A percentile compares a stretch with the other conserved stretches of the same genome.
These are phyloP conservation scores for Lepidocyrtoides sp. DNA, from an alignment of 2,888 invertebrate genomes.

Conservation along the genomic window DNA sequence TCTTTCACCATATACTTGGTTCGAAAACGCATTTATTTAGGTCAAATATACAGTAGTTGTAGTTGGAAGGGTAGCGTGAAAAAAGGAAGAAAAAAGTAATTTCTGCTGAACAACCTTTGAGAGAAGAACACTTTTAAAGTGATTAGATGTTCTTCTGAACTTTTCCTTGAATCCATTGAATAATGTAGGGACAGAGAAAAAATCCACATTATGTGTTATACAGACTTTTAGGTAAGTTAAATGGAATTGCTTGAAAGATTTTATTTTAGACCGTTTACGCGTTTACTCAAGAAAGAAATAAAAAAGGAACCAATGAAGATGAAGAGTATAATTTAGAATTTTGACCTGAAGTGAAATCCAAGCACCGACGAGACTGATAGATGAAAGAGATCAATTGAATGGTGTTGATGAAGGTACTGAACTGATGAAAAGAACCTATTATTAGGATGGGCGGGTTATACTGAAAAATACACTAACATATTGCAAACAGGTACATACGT, in stretches of 20 bases:
- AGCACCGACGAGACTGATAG: conserved; percentile 14
- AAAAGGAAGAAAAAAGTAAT: conserved; percentile 62
- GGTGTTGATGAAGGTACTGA: conserved; percentile 69
- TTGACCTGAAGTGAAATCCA: conserved; percentile 71
- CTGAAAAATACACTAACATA: background rate
- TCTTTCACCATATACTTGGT: background rate
- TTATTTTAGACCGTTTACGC: background rate
- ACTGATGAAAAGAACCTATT: conserved; percentile 57
- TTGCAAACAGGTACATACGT: background rate
- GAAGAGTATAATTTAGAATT: conserved; percentile 68
- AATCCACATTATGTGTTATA: conserved; percentile 21
- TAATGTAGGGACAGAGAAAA: conserved; percentile 19
- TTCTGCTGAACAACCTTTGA: conserved; percentile 68
- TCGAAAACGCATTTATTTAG: conserved; percentile 69
- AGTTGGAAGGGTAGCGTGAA: background rate
- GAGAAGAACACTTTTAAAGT: conserved; percentile 67
- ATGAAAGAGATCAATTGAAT: conserved; percentile 67
- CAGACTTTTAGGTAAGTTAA: background rate
- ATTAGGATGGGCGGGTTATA: conserved; percentile 12
- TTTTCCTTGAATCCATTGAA: conserved; percentile 38
- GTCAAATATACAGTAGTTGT: conserved; percentile 40
- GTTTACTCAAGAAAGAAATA: conserved; percentile 23
- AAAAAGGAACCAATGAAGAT: conserved; percentile 52
- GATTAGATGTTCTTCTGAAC: conserved; percentile 56
- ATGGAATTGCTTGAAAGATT: background rate